Evolutionary conservation across 2,888 invertebrate genomes (phyloP).

Genomic region (Frankliniella intonsa): DNA sequence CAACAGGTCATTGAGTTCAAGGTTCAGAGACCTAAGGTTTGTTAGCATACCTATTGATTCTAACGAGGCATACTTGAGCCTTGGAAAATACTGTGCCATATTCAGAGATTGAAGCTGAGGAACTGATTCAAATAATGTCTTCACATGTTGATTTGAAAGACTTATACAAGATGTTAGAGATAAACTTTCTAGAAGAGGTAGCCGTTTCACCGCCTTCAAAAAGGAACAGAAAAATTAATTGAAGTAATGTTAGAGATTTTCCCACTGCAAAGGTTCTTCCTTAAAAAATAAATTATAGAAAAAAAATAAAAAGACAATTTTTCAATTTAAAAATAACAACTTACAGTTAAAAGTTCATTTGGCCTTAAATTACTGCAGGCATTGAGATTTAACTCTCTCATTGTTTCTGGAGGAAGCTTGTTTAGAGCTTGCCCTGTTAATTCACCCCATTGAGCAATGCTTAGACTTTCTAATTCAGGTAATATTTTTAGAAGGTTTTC

Average conservation of each 20-base stretch:
- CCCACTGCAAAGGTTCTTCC: too few relatives aligned
- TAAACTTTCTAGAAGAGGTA: not conserved
- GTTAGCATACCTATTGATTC: not conserved
- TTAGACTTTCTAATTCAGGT: not conserved
- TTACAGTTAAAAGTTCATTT: not conserved
- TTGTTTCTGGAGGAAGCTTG: not conserved
- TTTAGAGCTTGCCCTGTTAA: not conserved
- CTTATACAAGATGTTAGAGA: not conserved
- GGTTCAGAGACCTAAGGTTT: not conserved
- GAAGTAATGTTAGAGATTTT: too few relatives aligned
- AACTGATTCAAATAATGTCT: slow-evolving; percentile 2
- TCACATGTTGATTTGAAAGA: slow-evolving; percentile 8
- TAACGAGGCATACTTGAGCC: not conserved
- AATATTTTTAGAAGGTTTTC: not conserved
- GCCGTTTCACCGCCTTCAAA: not conserved
- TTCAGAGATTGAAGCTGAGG: not conserved
- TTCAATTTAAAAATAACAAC: not conserved
- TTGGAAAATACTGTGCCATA: slow-evolving; percentile 22
- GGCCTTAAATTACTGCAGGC: not conserved
- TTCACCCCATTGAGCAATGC: slow-evolving; percentile 3
- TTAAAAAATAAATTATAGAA: too few relatives aligned
- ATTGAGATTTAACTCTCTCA: not conserved
- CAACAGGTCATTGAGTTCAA: slow-evolving; percentile 1
- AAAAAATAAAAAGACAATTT: too few relatives aligned
- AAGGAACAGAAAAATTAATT: not conserved